Base-by-base conservation (phyloP, 2,113 vertebrate genomes). In the Uropsilus gracilis region DNA sequence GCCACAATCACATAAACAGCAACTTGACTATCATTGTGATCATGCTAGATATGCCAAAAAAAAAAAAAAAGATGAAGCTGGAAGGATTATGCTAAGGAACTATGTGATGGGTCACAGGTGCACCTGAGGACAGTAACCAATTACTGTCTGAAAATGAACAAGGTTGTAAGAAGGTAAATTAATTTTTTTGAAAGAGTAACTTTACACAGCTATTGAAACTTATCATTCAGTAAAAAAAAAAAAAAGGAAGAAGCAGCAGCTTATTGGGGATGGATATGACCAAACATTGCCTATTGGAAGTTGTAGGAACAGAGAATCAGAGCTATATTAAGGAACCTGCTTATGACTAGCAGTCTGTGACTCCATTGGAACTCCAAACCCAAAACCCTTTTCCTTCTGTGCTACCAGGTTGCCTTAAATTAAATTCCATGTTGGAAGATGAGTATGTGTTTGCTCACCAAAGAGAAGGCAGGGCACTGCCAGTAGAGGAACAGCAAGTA, bases 401-500 rank as follows among this genome's bases (percentile, higher is more conserved):
- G 53, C 71, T 84, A 48, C 14, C 44, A 30, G 20, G 11, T 16
- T 68, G 61, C 30, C 53, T 93, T 64, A 42, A 86, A 66, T 93
- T 64, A 42, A 86, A 66, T 72, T 86, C 71, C n/a, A 20, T 66
- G 69, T 53, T 63, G 50, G 61, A 95, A 30, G 18, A 68, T 39
- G 30, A 32, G n/a, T 66, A 20, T 4, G 28, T 26, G 18, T 22
- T 68, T 83, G 30, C 10, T 2, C 37, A 22, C n/a, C 8, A 4
- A 50, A 44, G 61, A 87, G 30, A 69, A 91, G 44, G 12, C 12
- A 28, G 30, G 72, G 44, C 5, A 11, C 55, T 8, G 46, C 44
- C 85, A 92, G 89, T 92, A 86, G 90, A 92, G 93, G 83, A 94
- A 63, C 3, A 46, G 17, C 17, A 44, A 5, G 9, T 14, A 53